phyloP scores from a whole-genome alignment of 1,140 invertebrate species.

The Sipha flava region DNA sequence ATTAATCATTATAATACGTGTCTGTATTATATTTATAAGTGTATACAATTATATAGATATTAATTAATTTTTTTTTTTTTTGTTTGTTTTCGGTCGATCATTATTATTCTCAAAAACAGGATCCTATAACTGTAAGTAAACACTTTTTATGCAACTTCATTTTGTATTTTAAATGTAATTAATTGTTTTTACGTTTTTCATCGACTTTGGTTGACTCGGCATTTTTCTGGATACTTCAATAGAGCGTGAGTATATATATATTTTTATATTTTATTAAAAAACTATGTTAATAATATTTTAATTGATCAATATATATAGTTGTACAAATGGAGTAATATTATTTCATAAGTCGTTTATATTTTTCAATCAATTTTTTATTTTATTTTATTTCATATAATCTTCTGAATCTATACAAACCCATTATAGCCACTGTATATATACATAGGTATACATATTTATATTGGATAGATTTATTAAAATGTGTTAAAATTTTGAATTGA shows the following conservation, averaged over 20 bases:
- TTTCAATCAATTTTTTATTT: background rate
- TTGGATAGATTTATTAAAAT: background rate
- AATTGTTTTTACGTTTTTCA: background rate
- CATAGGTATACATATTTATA: background rate
- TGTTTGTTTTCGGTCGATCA: background rate
- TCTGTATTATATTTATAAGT: background rate
- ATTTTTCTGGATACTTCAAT: background rate
- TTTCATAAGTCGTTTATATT: too few species aligned
- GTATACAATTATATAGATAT: too few species aligned
- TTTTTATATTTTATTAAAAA: background rate
- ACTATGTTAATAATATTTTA: background rate
- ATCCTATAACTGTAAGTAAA: conserved; percentile 24
- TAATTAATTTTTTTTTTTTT: conserved; percentile 11
- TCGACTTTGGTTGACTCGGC: background rate
- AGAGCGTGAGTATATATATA: background rate
- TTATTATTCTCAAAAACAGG: background rate
- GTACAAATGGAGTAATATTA: too few species aligned
- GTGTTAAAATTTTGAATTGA: background rate
- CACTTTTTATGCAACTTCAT: background rate
- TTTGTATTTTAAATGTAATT: background rate
- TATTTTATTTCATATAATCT: too few species aligned
- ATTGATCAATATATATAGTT: too few species aligned
- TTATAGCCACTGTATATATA: background rate
- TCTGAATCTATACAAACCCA: background rate
- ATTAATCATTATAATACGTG: background rate